phyloP scores from a whole-genome alignment of 2,888 invertebrate genomes.

The Ochropleura plecta region DNA sequence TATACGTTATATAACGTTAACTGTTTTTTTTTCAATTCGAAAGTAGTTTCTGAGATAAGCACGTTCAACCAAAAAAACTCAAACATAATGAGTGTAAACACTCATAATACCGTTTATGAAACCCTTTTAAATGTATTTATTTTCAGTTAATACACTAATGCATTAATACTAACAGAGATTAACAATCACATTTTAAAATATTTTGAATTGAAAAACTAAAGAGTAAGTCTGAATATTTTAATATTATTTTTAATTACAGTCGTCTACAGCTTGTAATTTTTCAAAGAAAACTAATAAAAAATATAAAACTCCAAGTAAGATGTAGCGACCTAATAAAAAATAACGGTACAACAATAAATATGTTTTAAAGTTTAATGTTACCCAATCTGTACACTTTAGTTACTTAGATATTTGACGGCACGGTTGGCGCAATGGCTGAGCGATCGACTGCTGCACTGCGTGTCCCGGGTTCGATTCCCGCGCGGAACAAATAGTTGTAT shows the following conservation, averaged over 20 bases:
- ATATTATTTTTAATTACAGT: not conserved
- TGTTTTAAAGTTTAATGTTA: not conserved
- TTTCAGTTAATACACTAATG: not conserved
- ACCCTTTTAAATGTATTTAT: not conserved
- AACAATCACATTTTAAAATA: not conserved
- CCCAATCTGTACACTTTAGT: not conserved
- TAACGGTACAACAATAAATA: not conserved
- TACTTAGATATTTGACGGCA: no score
- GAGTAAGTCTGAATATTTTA: not conserved
- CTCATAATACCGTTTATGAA: not conserved
- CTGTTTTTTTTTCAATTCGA: no score
- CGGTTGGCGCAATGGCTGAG: no score
- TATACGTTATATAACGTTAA: no score
- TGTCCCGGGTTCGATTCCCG: no score
- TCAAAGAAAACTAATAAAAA: constrained; percentile 11
- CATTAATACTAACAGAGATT: not conserved
- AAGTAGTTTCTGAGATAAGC: no score
- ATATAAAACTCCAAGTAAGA: not conserved
- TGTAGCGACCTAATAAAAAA: not conserved
- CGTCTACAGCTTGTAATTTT: not conserved
- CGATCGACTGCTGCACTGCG: no score
- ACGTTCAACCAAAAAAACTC: no score
- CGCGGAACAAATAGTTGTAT: no score
- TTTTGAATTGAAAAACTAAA: not conserved
- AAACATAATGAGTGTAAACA: not conserved